A percentile compares a stretch with the other conserved stretches of the same genome.
Evolutionary conservation across 2,888 invertebrate species (phyloP).

Genomic region (Aethes cnicana): DNA sequence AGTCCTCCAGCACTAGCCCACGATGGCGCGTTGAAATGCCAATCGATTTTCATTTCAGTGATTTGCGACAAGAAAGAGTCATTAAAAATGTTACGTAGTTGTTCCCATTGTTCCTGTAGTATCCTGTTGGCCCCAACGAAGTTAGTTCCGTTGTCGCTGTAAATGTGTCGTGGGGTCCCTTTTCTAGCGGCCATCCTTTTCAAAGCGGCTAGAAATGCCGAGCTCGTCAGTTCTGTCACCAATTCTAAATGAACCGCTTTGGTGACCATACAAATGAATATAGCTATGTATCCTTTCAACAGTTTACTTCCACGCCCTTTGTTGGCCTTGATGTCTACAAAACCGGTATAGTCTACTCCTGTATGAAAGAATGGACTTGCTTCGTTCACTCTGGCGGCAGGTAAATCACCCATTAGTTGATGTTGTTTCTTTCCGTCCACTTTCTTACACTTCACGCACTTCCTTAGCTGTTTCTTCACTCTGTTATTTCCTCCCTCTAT

Average conservation of each 20-base stretch:
- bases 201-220: slow-evolving; percentile 31
- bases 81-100: too few relatives aligned
- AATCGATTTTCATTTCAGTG: too few relatives aligned
- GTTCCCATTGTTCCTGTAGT: neutral
- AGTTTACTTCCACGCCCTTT: too few relatives aligned
- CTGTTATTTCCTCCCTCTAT: neutral
- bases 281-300: slow-evolving; percentile 19
- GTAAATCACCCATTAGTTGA: neutral
- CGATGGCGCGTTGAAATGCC: too few relatives aligned
- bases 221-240: slow-evolving; percentile 19
- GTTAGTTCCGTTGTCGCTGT: neutral
- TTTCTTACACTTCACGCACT: neutral
- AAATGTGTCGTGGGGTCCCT: slow-evolving; percentile 32
- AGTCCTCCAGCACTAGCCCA: too few relatives aligned
- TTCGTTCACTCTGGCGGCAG: neutral
- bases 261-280: slow-evolving; percentile 14
- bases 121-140: neutral
- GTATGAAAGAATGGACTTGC: neutral
- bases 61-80: too few relatives aligned
- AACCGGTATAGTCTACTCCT: neutral
- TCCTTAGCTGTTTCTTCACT: neutral
- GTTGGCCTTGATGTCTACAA: neutral
- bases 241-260: slow-evolving; percentile 25
- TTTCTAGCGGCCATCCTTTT: slow-evolving; percentile 29
- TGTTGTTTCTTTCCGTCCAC: neutral